Base-by-base conservation (phyloP, 2,888 invertebrate genomes). In the Sinelater perroti region DNA sequence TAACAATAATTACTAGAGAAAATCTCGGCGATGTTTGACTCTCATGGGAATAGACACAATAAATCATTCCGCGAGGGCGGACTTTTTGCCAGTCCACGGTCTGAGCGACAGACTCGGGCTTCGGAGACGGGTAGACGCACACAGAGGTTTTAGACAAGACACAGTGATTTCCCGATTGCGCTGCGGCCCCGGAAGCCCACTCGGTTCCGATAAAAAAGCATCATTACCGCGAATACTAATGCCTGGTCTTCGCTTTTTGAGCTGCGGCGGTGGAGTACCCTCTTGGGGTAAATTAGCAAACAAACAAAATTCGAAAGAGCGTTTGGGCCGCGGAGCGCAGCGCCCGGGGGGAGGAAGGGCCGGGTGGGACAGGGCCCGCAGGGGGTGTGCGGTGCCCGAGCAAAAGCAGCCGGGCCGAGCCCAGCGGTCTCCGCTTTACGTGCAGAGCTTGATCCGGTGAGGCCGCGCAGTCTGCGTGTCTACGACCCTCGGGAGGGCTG, bases 121-220 rank as follows among this genome's bases (percentile, higher is more conserved):
- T 73, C 64, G 72, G 74, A 78, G 75, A 74, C 72, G 83, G 86
- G 87, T 80, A 87, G 88, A 90, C 89, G 90, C 88, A 91, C 91
- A 91, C 90, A 90, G 88, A 84, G 90, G 89, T 88, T 86, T 82
- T 89, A 90, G 90, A 91, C 90, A 90, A 90, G 89, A 91, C 91
- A 91, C 91, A 91, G 80, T 81, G 81, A 81, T 76, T 79, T 67
- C 72, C 71, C 73, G 70, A 68, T 66, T 63, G 74, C 79, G 85
- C 89, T 87, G 64, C 59, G 53, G 59, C 63, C 56, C 62, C 67
- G 53, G 28, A 38, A 54, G 49, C 60, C 60, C 50, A 24, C 24
- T 21, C 24, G 24, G 14, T 24, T 26, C 14, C 24, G 24, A 24
- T 24, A 40, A 40, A 40, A 40, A 47, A 35, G 47, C 33, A 47